phyloP scores from a whole-genome alignment of 2,888 invertebrate species.

The Leucania comma region DNA sequence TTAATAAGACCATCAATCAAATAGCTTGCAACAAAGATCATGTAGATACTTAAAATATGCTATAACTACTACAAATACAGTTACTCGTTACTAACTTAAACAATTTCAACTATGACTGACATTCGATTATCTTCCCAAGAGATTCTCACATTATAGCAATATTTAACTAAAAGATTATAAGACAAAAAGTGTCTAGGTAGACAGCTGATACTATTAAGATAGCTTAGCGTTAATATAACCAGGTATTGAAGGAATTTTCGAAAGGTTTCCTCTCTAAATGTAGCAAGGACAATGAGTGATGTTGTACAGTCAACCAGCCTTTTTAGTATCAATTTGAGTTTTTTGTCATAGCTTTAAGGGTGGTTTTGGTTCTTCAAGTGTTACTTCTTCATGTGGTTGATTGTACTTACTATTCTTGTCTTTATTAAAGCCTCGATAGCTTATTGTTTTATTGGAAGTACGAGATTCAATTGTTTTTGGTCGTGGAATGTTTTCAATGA shows the following conservation, averaged over 20 bases:
- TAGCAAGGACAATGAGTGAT: constrained; percentile 77
- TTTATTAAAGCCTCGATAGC: constrained; percentile 34
- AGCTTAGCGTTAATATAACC: constrained; percentile 33
- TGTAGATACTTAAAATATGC: neutral
- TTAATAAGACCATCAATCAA: constrained; percentile 25
- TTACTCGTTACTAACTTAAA: constrained; percentile 20
- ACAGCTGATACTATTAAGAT: constrained; percentile 48
- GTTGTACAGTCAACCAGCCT: constrained; percentile 22
- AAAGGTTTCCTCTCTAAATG: constrained; percentile 78
- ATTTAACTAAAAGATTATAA: constrained; percentile 32
- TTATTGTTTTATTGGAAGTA: constrained; percentile 55
- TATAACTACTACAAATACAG: constrained; percentile 7
- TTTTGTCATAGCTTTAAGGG: neutral
- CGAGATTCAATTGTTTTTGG: constrained; percentile 55
- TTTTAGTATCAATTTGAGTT: neutral
- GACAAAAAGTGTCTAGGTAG: constrained; percentile 32
- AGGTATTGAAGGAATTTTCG: constrained; percentile 76
- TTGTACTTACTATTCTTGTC: constrained; percentile 13
- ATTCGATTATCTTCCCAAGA: constrained; percentile 43
- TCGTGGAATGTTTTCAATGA: constrained; percentile 54
- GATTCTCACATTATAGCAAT: constrained; percentile 18
- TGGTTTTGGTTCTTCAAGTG: neutral
- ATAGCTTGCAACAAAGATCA: constrained; percentile 4
- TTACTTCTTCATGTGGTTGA: neutral
- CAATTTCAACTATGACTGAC: constrained; percentile 24